Conservation (phyloP, 2,113 vertebrate species). For the Lepus timidus region DNA sequence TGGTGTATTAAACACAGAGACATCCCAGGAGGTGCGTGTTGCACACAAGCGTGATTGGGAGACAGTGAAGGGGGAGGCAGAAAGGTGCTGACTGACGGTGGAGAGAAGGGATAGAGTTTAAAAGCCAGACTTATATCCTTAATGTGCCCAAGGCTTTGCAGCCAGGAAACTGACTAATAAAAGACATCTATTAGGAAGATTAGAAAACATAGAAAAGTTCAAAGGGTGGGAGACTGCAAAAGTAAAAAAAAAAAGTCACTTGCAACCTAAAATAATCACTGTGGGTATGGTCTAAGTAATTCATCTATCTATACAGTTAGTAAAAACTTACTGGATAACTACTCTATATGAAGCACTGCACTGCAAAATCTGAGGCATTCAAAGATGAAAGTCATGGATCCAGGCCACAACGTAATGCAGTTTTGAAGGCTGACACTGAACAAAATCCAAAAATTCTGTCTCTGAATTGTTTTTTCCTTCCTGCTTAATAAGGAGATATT, state of each 20-base stretch:
- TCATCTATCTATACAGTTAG: neutral
- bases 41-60: accelerated
- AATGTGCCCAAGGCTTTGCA: neutral
- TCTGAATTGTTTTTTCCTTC: neutral
- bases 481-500: neutral
- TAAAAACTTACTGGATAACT: neutral
- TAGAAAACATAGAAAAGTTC: neutral
- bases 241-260: neutral
- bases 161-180: neutral
- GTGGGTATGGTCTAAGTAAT: neutral
- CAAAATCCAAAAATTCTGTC: neutral
- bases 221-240: neutral
- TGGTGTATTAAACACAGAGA: neutral
- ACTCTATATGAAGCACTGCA: neutral
- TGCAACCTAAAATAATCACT: neutral
- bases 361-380: neutral
- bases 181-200: neutral
- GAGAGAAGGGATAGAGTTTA: neutral
- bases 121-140: neutral
- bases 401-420: neutral
- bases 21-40: neutral
- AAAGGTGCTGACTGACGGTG: accelerated
- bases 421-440: neutral
- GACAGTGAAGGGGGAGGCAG: neutral
- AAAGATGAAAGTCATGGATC: neutral